These are phyloP conservation scores for Colaptes auratus DNA, from an alignment of 2,113 vertebrate species.

Conservation along the genomic window DNA sequence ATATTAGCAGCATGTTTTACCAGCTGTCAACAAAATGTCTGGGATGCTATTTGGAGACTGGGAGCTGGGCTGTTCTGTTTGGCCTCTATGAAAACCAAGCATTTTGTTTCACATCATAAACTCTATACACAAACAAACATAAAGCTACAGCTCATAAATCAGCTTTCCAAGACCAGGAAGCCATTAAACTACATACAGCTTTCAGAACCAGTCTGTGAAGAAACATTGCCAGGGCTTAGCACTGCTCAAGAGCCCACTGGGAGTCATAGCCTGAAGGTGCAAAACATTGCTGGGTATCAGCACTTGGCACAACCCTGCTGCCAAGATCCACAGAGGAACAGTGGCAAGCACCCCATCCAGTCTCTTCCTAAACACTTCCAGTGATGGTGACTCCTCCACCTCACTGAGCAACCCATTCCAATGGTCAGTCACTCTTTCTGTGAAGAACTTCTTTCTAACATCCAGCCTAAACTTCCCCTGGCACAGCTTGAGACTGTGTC, in stretches of 20 bases:
- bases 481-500: no score
- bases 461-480: no score
- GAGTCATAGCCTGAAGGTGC: not conserved
- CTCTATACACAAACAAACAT: not conserved
- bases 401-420: no score
- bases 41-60: not conserved
- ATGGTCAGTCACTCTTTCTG: no score
- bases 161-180: not conserved
- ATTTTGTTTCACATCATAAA: not conserved
- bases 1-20: not conserved
- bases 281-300: not conserved
- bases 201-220: not conserved
- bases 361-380: no score
- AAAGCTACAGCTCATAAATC: not conserved
- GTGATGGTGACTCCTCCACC: no score
- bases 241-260: not conserved
- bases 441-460: no score
- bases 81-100: not conserved
- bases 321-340: fast-evolving
- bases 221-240: not conserved
- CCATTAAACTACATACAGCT: not conserved
- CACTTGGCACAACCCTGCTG: not conserved
- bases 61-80: not conserved
- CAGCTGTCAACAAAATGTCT: slow-evolving; percentile 6
- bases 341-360: fast-evolving